phyloP scores from a whole-genome alignment of 2,113 vertebrate species.

The Asarcornis scutulata region DNA sequence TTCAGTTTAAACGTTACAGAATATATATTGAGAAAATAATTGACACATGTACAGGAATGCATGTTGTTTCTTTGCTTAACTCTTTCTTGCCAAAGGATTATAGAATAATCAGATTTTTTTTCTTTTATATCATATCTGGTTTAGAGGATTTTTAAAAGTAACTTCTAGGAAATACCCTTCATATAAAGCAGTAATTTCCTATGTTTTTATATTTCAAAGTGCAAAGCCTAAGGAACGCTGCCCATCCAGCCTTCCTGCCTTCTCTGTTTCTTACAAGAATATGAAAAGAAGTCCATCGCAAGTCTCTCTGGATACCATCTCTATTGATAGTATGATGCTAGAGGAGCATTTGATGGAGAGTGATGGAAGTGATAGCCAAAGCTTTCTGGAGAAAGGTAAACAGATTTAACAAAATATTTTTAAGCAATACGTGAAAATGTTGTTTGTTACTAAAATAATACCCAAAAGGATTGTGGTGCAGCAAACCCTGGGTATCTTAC shows the following conservation, averaged over 20 bases:
- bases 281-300: constrained; percentile 95
- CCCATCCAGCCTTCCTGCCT: constrained; percentile 79
- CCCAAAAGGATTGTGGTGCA: not conserved
- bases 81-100: not conserved
- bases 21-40: not conserved
- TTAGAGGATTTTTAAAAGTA: not conserved
- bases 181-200: constrained; percentile 29
- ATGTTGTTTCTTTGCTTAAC: not conserved
- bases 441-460: not conserved
- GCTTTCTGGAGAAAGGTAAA: constrained; percentile 88
- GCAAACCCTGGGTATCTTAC: not conserved
- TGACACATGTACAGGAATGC: not conserved
- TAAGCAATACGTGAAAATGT: not conserved
- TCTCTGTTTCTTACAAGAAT: constrained; percentile 90
- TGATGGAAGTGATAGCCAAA: constrained; percentile 87
- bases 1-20: not conserved
- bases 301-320: constrained; percentile 92
- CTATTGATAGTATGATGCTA: constrained; percentile 91
- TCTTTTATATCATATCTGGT: not conserved
- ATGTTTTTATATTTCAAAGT: constrained; percentile 78
- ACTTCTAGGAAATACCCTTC: not conserved
- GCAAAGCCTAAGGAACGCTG: constrained; percentile 89
- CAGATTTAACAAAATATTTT: not conserved
- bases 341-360: constrained; percentile 87
- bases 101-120: not conserved